Percentiles rank a stretch among this genome's conserved stretches.
Conservation (phyloP, 2,797 vertebrate genomes). For the Ibycter americanus region DNA sequence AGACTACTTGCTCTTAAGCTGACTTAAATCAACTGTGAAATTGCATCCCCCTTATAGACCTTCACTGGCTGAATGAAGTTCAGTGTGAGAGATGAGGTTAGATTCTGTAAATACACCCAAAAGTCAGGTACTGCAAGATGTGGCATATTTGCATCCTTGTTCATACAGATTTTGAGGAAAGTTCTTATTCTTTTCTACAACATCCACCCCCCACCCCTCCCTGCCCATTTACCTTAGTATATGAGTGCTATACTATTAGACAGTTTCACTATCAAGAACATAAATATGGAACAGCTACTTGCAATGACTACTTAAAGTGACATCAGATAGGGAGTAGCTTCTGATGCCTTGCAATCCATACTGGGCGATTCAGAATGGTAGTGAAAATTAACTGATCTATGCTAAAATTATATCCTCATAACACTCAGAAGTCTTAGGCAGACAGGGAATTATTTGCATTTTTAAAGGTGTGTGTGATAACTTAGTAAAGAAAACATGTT, state of each 20-base stretch:
- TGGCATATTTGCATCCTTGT: neutral
- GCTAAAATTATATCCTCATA: neutral
- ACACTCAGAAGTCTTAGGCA: neutral
- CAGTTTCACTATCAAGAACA: neutral
- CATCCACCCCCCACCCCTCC: rapidly evolving
- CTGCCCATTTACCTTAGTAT: neutral
- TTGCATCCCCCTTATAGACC: neutral
- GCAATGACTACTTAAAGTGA: neutral
- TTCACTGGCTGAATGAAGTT: neutral
- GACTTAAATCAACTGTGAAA: constrained; percentile 27
- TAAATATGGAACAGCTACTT: neutral
- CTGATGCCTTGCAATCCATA: neutral
- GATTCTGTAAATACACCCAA: neutral
- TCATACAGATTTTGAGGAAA: neutral
- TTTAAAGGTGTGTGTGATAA: neutral
- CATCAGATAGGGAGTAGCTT: neutral
- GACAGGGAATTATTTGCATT: neutral
- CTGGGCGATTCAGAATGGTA: neutral
- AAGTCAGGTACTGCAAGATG: neutral
- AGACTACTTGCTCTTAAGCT: neutral
- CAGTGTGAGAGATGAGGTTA: neutral
- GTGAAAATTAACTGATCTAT: neutral
- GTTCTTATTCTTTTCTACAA: neutral
- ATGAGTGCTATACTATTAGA: neutral
- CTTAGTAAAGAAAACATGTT: neutral